Percentiles rank a stretch among this genome's conserved stretches.
phyloP scores from a whole-genome alignment of 2,113 vertebrate genomes.

The Cyanoramphus novaezelandiae region DNA sequence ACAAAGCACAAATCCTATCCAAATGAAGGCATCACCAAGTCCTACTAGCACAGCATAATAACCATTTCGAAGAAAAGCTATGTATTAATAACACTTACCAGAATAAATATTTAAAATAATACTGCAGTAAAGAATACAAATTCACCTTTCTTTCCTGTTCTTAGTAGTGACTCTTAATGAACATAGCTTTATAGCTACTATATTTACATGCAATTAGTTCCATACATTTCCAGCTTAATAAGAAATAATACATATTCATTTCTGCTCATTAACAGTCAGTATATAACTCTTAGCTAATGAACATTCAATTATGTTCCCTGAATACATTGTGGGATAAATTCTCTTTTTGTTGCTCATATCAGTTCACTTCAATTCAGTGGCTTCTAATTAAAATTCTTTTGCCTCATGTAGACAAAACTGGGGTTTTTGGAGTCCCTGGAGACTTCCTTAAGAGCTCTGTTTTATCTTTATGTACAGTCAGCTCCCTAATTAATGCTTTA shows the following conservation, averaged over 20 bases:
- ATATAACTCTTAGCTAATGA: constrained; percentile 67
- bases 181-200: constrained; percentile 44
- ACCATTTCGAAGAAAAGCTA: not conserved
- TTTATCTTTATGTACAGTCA: constrained; percentile 72
- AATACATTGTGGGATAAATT: constrained; percentile 58
- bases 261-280: constrained; percentile 66
- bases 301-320: constrained; percentile 60
- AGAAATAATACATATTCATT: constrained; percentile 70
- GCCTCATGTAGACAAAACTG: constrained; percentile 61
- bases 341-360: constrained; percentile 52
- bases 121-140: constrained; percentile 35
- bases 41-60: constrained; percentile 1
- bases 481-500: constrained; percentile 67
- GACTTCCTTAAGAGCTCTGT: constrained; percentile 61
- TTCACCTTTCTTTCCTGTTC: constrained; percentile 23
- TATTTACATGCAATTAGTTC: constrained; percentile 64
- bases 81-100: constrained; percentile 29
- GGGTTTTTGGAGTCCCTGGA: constrained; percentile 33
- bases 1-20: constrained; percentile 10
- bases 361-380: constrained; percentile 59
- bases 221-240: constrained; percentile 60
- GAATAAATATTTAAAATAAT: constrained; percentile 12
- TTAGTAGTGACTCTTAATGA: constrained; percentile 24
- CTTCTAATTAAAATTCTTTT: constrained; percentile 71
- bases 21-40: not conserved